Evolutionary conservation across 2,797 vertebrate species (phyloP), one percentile per base, ranked within the genome.

Genomic region (Semotilus atromaculatus): DNA sequence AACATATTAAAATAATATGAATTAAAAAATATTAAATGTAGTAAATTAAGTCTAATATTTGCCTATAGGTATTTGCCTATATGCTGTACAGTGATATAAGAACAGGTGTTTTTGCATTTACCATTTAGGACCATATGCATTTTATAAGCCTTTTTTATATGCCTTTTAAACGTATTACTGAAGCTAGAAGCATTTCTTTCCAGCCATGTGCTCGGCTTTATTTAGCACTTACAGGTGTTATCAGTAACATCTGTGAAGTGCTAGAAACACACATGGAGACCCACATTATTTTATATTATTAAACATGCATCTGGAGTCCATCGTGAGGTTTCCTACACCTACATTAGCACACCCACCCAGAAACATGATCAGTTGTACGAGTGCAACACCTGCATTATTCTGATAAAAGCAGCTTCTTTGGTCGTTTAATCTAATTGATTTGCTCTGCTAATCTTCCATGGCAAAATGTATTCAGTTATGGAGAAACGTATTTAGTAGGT

Each of bases 301-400:
- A 58, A 85, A 60, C 55, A 60, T 70, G 14, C 71, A 74, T 74
- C 70, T 82, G 70, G 81, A 48, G 72, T 55, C 71, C 43, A 36
- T 62, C 8, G 1, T 13, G 10, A 48, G 8, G 26, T 74, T 36
- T 19, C 13, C 38, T 70, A 73, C 34, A 64, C n/a, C n/a, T n/a
- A n/a, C n/a, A 19, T 77, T 40, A 64, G 29, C 70, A 18, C 81
- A 64, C 23, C 23, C 31, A 64, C 81, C 23, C 40, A 51, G 9
- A 75, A 53, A 64, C 43, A 53, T 55, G 72, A 67, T 75, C 31
- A 5, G 7, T 51, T 51, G 7, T 40, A 16, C 11, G 36, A 7
- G 34, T 38, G 8, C 18, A 36, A 21, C 66, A 38, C 34, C 66
- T 38, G 34, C 19, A 21, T 68, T 21, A 38, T 11, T 36, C 2